A percentile compares a stretch with the other conserved stretches of the same genome.
Evolutionary conservation across 2,888 invertebrate species (phyloP).

Genomic region (Sphinx pinastri): DNA sequence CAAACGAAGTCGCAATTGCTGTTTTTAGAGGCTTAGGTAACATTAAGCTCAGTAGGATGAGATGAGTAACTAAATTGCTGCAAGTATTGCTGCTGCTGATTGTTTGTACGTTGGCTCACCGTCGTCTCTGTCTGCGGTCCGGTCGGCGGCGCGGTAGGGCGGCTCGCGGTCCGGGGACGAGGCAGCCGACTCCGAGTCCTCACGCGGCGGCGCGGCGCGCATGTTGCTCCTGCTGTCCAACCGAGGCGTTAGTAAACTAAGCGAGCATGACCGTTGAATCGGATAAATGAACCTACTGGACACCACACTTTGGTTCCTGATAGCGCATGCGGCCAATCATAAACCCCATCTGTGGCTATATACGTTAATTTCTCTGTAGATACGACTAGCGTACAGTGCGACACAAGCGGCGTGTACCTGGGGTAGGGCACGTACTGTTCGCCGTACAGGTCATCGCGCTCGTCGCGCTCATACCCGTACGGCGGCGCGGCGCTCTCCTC

Average conservation of each 20-base stretch:
- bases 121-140: slow-evolving; percentile 61
- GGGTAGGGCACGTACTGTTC: slow-evolving; percentile 74
- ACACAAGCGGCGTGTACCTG: slow-evolving; percentile 48
- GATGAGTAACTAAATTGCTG: too few species aligned
- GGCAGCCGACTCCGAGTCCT: slow-evolving; percentile 76
- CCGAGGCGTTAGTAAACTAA: too few species aligned
- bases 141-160: slow-evolving; percentile 50
- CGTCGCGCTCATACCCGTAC: slow-evolving; percentile 67
- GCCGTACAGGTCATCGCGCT: slow-evolving; percentile 66
- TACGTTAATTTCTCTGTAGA: too few species aligned
- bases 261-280: too few species aligned
- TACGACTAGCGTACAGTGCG: background rate
- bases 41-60: too few species aligned
- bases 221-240: slow-evolving; percentile 46
- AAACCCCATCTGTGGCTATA: too few species aligned
- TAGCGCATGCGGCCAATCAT: too few species aligned
- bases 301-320: too few species aligned
- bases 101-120: slow-evolving; percentile 43
- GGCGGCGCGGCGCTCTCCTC: slow-evolving; percentile 36
- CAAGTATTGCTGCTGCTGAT: too few species aligned
- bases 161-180: slow-evolving; percentile 76
- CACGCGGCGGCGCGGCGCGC: slow-evolving; percentile 55
- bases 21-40: too few species aligned
- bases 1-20: too few species aligned
- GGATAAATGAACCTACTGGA: too few species aligned